Conservation (phyloP, 2,797 vertebrate species). For the Remorina albescens region DNA sequence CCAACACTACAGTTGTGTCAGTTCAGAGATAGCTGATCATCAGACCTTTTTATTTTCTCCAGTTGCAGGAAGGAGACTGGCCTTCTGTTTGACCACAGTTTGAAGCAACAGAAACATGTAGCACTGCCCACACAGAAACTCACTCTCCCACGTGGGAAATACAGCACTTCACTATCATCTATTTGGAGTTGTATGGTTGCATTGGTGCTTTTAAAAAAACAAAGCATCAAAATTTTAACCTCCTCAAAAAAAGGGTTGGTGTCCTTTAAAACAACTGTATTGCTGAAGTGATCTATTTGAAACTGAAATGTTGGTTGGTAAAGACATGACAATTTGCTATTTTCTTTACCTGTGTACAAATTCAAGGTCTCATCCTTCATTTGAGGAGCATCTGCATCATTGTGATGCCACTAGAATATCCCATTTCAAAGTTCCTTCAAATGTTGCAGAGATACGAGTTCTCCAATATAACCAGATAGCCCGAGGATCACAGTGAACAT, state of each 20-base stretch:
- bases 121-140: neutral
- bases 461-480: no score
- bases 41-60: neutral
- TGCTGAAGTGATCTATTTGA: neutral
- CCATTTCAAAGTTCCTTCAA: no score
- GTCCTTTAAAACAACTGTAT: neutral
- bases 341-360: neutral
- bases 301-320: neutral
- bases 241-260: no score
- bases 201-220: no score
- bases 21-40: slow-evolving; percentile 3
- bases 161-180: neutral
- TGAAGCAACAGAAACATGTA: neutral
- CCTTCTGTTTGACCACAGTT: neutral
- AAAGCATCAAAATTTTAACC: neutral
- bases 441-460: no score
- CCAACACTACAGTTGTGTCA: neutral
- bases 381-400: no score
- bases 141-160: neutral
- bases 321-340: neutral
- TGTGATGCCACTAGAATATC: no score
- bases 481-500: no score
- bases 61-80: neutral
- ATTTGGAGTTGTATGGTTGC: neutral
- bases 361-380: no score